A percentile compares a stretch with the other conserved stretches of the same genome.
Conservation (phyloP, 1,140 invertebrate species). For the Drosophila nasuta region DNA sequence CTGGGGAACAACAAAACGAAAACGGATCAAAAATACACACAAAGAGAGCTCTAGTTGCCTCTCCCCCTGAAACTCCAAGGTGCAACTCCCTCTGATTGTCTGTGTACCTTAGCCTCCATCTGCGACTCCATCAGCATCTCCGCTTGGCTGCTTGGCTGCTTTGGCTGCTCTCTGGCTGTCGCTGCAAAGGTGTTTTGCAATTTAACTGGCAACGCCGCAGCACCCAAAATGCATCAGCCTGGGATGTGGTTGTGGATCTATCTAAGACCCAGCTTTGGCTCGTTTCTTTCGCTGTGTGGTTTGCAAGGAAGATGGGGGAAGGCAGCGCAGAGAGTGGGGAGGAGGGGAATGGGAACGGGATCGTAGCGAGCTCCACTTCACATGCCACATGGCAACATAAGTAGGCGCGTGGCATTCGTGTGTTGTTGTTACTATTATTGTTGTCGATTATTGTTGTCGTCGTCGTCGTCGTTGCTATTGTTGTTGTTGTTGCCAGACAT, state of each 20-base stretch:
- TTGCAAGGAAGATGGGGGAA: neutral
- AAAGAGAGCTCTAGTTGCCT: slow-evolving; percentile 16
- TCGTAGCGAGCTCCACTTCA: slow-evolving; percentile 71
- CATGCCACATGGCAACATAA: slow-evolving; percentile 83
- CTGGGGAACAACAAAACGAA: slow-evolving; percentile 47
- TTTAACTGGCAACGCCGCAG: slow-evolving; percentile 75
- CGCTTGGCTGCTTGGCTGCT: slow-evolving; percentile 8
- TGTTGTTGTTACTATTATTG: slow-evolving; percentile 82
- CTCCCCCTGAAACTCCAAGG: neutral
- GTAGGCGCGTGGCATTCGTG: slow-evolving; percentile 84
- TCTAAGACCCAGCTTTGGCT: slow-evolving; percentile 56
- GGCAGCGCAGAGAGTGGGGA: neutral
- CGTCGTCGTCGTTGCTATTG: slow-evolving; percentile 41
- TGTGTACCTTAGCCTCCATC: slow-evolving; percentile 21
- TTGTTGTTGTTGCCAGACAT: slow-evolving; percentile 56
- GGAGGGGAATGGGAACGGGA: slow-evolving; percentile 44
- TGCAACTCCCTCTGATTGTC: neutral
- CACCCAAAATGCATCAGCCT: slow-evolving; percentile 55
- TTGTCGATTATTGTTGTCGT: slow-evolving; percentile 78
- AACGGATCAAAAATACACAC: slow-evolving; percentile 58
- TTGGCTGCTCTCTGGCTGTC: slow-evolving; percentile 49
- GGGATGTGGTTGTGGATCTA: slow-evolving; percentile 54
- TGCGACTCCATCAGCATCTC: slow-evolving; percentile 32
- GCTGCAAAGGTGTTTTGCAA: slow-evolving; percentile 82
- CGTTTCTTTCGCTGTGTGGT: slow-evolving; percentile 55